Evolutionary conservation across 2,113 vertebrate species (phyloP).

Genomic region (Montifringilla adamsi): DNA sequence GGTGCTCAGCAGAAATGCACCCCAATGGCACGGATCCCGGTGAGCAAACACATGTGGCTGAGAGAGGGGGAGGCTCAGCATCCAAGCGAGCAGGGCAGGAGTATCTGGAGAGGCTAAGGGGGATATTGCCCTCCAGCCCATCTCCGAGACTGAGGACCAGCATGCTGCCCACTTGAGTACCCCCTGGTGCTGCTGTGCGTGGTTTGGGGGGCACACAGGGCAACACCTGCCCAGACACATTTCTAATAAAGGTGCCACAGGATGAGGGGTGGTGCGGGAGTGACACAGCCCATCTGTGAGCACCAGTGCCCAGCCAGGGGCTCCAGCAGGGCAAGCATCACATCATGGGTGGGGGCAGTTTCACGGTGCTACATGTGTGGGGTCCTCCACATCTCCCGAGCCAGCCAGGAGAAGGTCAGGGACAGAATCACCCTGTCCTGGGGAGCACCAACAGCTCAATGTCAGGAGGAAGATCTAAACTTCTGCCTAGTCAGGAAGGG

Average conservation of each 20-base stretch:
- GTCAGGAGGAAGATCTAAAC: not conserved
- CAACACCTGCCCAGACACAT: not conserved
- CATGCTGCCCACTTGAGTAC: not conserved
- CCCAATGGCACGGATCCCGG: fast-evolving
- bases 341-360: not conserved
- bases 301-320: not conserved
- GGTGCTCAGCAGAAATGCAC: not conserved
- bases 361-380: fast-evolving
- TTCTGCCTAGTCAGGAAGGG: not conserved
- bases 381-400: not conserved
- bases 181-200: fast-evolving
- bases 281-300: not conserved
- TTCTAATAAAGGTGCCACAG: not conserved
- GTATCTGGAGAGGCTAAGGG: fast-evolving
- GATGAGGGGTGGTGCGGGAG: fast-evolving
- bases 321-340: not conserved
- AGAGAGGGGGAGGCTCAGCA: not conserved
- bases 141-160: not conserved
- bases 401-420: not conserved
- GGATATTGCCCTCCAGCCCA: not conserved
- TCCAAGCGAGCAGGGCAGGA: not conserved
- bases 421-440: not conserved
- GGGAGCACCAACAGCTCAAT: not conserved
- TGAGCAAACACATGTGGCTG: not conserved
- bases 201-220: fast-evolving